phyloP scores from a whole-genome alignment of 2,113 vertebrate genomes.

The Puffinus mauretanicus region DNA sequence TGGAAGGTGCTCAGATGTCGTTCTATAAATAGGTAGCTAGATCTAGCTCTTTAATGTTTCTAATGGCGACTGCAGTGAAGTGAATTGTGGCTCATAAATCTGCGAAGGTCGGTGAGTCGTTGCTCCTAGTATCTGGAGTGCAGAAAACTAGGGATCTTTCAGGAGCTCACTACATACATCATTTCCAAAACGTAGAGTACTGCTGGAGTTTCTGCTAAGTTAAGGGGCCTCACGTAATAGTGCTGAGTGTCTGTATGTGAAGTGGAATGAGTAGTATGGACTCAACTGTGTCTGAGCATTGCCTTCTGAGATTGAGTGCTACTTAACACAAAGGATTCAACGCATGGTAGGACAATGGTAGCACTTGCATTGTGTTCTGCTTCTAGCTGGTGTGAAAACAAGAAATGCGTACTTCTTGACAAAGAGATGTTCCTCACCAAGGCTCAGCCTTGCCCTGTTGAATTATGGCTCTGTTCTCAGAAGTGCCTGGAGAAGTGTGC shows the following conservation, averaged over 20 bases:
- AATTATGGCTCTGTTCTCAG: background rate
- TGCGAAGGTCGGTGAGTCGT: accelerated
- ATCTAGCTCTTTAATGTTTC: background rate
- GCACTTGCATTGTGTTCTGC: background rate
- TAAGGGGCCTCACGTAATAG: background rate
- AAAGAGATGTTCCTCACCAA: background rate
- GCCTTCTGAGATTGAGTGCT: slow-evolving; percentile 3
- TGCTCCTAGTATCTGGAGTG: background rate
- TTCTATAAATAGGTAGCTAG: background rate
- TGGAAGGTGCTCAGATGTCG: background rate
- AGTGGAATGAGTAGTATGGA: background rate
- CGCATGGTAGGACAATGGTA: background rate
- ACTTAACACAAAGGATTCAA: slow-evolving; percentile 1
- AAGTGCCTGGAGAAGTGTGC: background rate
- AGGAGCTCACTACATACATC: background rate
- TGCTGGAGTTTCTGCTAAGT: background rate
- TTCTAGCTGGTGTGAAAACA: background rate
- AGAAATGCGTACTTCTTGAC: background rate
- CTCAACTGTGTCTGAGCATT: background rate
- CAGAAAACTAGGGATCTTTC: background rate
- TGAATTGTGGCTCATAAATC: background rate
- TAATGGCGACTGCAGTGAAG: accelerated
- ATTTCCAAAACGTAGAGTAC: background rate
- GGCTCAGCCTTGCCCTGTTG: background rate
- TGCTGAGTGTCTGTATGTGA: background rate